A percentile compares a stretch with the other conserved stretches of the same genome.
Evolutionary conservation across 2,113 vertebrate genomes (phyloP).

Genomic region (Sciurus niger): DNA sequence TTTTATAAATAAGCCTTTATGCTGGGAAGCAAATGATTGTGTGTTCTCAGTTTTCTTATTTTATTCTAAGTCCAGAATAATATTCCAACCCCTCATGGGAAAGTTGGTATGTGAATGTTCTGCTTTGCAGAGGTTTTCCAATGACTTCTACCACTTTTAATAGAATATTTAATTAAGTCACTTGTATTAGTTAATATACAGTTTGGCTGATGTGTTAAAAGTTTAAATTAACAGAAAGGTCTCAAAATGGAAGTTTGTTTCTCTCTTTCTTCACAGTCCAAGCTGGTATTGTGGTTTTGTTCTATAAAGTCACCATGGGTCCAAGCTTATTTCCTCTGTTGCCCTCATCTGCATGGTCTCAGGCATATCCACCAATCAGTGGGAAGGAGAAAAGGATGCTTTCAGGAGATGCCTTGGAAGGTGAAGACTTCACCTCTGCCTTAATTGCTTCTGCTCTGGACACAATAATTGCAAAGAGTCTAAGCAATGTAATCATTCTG

Average conservation of each 20-base stretch:
- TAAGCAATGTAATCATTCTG: not conserved
- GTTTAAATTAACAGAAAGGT: constrained; percentile 22
- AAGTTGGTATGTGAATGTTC: not conserved
- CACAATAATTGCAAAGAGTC: not conserved
- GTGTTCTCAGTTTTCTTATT: constrained; percentile 12
- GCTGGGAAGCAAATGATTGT: not conserved
- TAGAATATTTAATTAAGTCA: constrained; percentile 34
- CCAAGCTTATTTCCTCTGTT: not conserved
- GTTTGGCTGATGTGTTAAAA: not conserved
- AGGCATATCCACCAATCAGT: not conserved
- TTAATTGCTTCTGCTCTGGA: not conserved
- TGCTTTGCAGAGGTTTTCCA: not conserved
- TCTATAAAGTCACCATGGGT: not conserved
- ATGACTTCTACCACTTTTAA: constrained; percentile 24
- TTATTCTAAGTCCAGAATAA: not conserved
- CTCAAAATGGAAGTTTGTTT: not conserved
- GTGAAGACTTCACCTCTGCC: not conserved
- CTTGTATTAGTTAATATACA: not conserved
- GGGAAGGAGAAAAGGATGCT: not conserved
- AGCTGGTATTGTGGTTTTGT: not conserved
- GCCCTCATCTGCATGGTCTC: not conserved
- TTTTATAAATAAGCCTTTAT: constrained; percentile 43
- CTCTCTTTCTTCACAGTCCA: not conserved
- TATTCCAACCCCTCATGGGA: not conserved
- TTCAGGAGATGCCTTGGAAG: not conserved